Evolutionary conservation across 1,140 invertebrate species (phyloP), one percentile per base, ranked within the genome.

Genomic region (Drosophila ercepeae): DNA sequence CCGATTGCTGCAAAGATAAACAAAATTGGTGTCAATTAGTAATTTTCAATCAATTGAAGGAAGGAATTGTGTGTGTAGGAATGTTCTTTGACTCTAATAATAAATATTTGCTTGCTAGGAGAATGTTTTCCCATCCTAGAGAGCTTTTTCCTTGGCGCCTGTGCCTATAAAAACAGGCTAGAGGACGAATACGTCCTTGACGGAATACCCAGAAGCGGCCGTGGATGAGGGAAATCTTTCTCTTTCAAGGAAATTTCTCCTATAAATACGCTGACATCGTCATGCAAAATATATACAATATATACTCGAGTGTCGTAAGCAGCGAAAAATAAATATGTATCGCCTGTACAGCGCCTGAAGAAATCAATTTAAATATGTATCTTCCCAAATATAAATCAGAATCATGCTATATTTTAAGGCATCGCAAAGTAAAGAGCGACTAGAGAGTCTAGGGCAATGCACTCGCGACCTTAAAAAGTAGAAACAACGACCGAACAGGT

Each of bases 21-120:
- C 18, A 64, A 52, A 79, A 72, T 75, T 71, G 48, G 59, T 76
- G 54, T 81, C 45, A 81, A 71, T 79, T 75, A 71, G 77, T 65
- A 42, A 57, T 45, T 53, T 51, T 44, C 21, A 14, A 52, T 64
- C 39, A 69, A 78, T 73, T 57, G 41, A 54, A 16, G n/a, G n/a
- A n/a, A n/a, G n/a, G n/a, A n/a, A n/a, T n/a, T n/a, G n/a, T n/a
- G n/a, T n/a, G n/a, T n/a, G n/a, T 34, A 13, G 32, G 21, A 21
- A 21, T 21, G 21, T 21, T 21, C 21, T 21, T 21, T 21, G 4
- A 21, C 21, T 21, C 21, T 21, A 21, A 21, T 21, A 21, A 21
- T 21, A 21, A 21, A 21, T 21, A 21, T 21, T 21, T 21, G 21
- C 21, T 21, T 21, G 9, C 8, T 14, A n/a, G n/a, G n/a, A n/a